phyloP scores from a whole-genome alignment of 2,888 invertebrate genomes.

The Zaprionus obscuricornis region DNA sequence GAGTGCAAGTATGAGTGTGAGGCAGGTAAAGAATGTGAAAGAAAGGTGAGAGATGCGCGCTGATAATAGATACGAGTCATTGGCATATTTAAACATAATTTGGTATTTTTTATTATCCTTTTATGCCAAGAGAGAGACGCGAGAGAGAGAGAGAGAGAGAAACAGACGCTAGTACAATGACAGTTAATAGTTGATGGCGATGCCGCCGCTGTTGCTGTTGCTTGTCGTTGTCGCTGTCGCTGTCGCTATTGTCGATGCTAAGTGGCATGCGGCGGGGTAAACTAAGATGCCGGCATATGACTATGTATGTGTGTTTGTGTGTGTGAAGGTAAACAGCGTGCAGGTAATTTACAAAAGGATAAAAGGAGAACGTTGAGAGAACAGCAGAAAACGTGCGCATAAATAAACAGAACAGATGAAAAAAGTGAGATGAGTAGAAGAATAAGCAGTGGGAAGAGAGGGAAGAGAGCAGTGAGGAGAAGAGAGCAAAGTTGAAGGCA shows the following conservation, averaged over 20 bases:
- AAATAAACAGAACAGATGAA: conserved; percentile 54
- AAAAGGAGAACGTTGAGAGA: conserved; percentile 45
- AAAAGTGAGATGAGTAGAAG: conserved; percentile 4
- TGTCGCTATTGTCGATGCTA: too few relatives aligned
- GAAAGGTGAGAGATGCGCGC: too few relatives aligned
- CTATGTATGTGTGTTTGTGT: background rate
- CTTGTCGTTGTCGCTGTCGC: too few relatives aligned
- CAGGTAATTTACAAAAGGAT: conserved; percentile 57
- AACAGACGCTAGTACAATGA: too few relatives aligned
- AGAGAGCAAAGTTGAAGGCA: conserved; percentile 5
- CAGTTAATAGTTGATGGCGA: too few relatives aligned
- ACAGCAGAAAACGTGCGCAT: conserved; percentile 60
- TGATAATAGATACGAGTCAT: conserved; percentile 30
- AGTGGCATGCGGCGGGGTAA: too few relatives aligned
- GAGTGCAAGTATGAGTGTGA: too few relatives aligned
- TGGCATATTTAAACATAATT: conserved; percentile 76
- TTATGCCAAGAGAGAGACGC: conserved; percentile 54
- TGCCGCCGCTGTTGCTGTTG: too few relatives aligned
- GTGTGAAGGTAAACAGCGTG: conserved; percentile 50
- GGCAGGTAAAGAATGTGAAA: too few relatives aligned
- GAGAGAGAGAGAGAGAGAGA: too few relatives aligned
- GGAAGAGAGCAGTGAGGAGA: background rate
- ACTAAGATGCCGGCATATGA: too few relatives aligned
- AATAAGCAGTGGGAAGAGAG: conserved; percentile 2
- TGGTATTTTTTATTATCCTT: conserved; percentile 73